These are phyloP conservation scores for Hedya salicella DNA, from an alignment of 2,888 invertebrate genomes.

Conservation along the genomic window DNA sequence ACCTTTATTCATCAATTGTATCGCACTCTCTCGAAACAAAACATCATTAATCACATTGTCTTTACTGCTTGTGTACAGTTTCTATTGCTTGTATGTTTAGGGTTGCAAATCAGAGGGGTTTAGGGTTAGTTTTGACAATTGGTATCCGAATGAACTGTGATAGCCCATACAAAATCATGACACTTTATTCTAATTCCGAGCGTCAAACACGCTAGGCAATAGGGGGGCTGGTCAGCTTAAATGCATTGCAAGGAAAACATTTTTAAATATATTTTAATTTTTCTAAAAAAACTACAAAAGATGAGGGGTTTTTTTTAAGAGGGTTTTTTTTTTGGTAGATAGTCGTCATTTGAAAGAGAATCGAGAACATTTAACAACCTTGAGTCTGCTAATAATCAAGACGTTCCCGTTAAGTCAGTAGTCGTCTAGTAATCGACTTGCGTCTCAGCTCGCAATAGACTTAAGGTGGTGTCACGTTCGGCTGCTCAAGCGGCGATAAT, in stretches of 20 bases:
- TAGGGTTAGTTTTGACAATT: too few relatives aligned
- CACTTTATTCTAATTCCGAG: too few relatives aligned
- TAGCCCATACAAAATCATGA: too few relatives aligned
- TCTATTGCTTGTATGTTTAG: background rate
- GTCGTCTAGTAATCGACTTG: conserved; percentile 2
- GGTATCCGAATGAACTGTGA: too few relatives aligned
- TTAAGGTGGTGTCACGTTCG: background rate
- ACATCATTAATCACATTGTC: conserved; percentile 25
- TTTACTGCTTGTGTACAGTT: conserved; percentile 4
- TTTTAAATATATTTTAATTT: too few relatives aligned
- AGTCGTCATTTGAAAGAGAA: background rate
- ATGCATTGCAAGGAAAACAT: too few relatives aligned
- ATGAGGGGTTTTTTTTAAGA: too few relatives aligned
- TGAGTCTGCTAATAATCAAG: conserved; percentile 7
- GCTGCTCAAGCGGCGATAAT: conserved; percentile 13
- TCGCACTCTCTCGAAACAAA: conserved; percentile 9
- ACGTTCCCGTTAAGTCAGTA: background rate
- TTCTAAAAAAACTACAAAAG: too few relatives aligned
- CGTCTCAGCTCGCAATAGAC: conserved; percentile 1
- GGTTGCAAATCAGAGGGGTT: too few relatives aligned
- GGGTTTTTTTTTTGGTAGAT: too few relatives aligned
- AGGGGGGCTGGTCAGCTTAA: too few relatives aligned
- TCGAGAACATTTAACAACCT: background rate
- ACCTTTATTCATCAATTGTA: conserved; percentile 6
- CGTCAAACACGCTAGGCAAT: too few relatives aligned